A percentile compares a stretch with the other conserved stretches of the same genome.
phyloP scores from a whole-genome alignment of 2,797 vertebrate genomes.

The Phyllotis vaccarum region DNA sequence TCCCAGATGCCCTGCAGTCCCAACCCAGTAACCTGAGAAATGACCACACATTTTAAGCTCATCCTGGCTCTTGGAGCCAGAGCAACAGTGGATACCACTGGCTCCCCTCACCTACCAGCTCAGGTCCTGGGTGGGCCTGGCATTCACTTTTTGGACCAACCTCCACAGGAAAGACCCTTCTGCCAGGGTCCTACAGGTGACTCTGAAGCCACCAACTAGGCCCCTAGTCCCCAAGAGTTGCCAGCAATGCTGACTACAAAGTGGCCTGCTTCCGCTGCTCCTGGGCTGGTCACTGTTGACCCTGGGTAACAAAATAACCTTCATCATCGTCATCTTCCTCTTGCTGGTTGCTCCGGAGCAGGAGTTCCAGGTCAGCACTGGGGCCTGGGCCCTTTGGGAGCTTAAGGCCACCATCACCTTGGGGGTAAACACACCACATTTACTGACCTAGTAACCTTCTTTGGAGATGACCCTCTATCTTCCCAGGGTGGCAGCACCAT shows the following conservation, averaged over 20 bases:
- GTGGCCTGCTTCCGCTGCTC: constrained; percentile 10
- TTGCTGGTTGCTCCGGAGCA: constrained; percentile 85
- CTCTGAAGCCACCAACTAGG: background rate
- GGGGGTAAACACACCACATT: constrained; percentile 56
- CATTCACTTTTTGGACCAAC: rapidly evolving
- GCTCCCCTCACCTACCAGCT: background rate
- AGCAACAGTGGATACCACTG: background rate
- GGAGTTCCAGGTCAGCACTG: constrained; percentile 90
- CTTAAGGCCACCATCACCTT: constrained; percentile 85
- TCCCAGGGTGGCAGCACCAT: background rate
- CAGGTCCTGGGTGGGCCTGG: background rate
- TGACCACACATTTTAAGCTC: background rate
- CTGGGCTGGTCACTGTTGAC: constrained; percentile 64
- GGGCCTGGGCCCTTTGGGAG: constrained; percentile 85
- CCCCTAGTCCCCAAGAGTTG: background rate
- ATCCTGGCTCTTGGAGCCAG: background rate
- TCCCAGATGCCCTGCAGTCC: background rate
- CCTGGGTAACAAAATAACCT: constrained; percentile 75
- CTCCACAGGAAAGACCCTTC: background rate
- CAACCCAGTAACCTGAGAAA: background rate
- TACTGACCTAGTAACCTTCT: background rate
- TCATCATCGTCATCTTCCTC: constrained; percentile 82
- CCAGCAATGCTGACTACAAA: background rate
- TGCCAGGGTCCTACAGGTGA: rapidly evolving
- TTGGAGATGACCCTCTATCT: background rate